Conservation (phyloP, 2,888 invertebrate genomes). For the Latrodectus elegans region DNA sequence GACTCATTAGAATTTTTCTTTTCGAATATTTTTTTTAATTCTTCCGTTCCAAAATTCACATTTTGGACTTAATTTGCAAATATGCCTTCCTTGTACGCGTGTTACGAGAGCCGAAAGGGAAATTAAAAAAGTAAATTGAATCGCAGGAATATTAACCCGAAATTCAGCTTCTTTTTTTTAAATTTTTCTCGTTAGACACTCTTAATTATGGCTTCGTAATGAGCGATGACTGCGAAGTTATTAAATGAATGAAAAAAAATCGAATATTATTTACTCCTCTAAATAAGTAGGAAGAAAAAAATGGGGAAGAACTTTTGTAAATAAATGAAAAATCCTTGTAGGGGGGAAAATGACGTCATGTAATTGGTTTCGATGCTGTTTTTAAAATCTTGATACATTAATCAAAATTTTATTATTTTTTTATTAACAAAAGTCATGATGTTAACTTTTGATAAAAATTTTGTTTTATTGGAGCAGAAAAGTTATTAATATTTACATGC, state of each 20-base stretch:
- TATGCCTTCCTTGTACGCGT: slow-evolving; percentile 5
- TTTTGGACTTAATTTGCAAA: slow-evolving; percentile 26
- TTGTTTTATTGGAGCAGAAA: too few relatives aligned
- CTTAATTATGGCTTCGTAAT: slow-evolving; percentile 38
- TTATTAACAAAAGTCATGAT: too few relatives aligned
- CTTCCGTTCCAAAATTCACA: slow-evolving; percentile 11
- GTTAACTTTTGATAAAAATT: too few relatives aligned
- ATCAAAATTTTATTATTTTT: too few relatives aligned
- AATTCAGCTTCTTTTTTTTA: slow-evolving; percentile 19
- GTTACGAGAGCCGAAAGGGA: slow-evolving; percentile 9
- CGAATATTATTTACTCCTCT: slow-evolving; percentile 5
- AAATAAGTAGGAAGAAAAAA: background rate
- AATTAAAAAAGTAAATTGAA: slow-evolving; percentile 30
- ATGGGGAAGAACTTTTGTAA: too few relatives aligned
- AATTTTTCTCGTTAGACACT: background rate
- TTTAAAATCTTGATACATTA: too few relatives aligned
- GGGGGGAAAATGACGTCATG: too few relatives aligned
- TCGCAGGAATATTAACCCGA: slow-evolving; percentile 26
- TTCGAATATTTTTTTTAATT: background rate
- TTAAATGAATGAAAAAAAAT: slow-evolving; percentile 11
- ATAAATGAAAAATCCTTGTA: too few relatives aligned
- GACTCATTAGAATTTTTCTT: slow-evolving; percentile 16
- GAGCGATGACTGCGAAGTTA: slow-evolving; percentile 31
- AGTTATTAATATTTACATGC: too few relatives aligned
- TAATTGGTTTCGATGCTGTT: too few relatives aligned